A percentile compares a stretch with the other conserved stretches of the same genome.
phyloP scores from a whole-genome alignment of 64 coral and sea anemone species.

The Porites australiensis region DNA sequence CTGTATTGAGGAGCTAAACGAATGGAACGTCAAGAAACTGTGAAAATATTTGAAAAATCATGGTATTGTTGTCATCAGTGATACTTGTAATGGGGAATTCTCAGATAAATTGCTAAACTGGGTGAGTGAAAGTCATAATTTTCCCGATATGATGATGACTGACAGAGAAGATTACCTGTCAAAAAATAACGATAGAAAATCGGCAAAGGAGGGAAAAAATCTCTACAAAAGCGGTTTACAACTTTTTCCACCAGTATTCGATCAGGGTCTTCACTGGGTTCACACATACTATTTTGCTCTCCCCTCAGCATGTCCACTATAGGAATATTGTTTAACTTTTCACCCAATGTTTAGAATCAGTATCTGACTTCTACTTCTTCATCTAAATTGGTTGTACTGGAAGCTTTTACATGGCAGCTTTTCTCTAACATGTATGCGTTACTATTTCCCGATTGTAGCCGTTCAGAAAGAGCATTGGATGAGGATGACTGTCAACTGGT shows the following conservation, averaged over 20 bases:
- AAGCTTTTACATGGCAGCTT: too few relatives aligned
- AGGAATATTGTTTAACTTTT: background rate
- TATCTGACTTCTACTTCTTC: too few relatives aligned
- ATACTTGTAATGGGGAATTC: background rate
- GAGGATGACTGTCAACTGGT: too few relatives aligned
- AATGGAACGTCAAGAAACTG: constrained; percentile 19
- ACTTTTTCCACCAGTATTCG: too few relatives aligned
- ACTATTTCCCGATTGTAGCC: too few relatives aligned
- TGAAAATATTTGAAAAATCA: background rate
- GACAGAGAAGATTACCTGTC: background rate
- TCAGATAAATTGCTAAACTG: background rate
- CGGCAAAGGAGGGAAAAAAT: background rate
- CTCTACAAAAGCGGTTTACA: background rate
- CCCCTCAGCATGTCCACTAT: background rate
- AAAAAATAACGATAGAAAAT: background rate
- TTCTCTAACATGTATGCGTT: too few relatives aligned
- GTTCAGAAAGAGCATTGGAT: too few relatives aligned
- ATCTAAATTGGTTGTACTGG: too few relatives aligned
- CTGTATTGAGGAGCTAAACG: background rate
- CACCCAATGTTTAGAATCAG: too few relatives aligned
- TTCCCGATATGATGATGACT: background rate
- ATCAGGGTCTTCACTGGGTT: too few relatives aligned
- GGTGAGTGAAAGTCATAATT: background rate
- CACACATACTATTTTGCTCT: too few relatives aligned
- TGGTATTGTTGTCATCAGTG: constrained; percentile 13